Percentiles rank a stretch among this genome's conserved stretches.
Conservation (phyloP, 2,888 invertebrate species). For the Dynastes tityus region DNA sequence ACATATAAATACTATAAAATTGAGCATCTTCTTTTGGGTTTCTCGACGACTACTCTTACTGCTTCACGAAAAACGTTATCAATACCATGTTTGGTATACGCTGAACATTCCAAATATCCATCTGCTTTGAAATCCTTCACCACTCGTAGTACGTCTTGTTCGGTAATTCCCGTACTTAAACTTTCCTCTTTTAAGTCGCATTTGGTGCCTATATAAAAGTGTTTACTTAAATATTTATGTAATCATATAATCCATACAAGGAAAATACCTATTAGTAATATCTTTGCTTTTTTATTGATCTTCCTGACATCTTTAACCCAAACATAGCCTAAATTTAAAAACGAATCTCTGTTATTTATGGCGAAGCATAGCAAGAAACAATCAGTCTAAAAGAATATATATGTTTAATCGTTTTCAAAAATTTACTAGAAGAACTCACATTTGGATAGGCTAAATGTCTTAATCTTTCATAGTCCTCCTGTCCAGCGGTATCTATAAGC, state of each 20-base stretch:
- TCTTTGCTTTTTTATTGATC: slow-evolving; percentile 43
- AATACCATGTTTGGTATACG: slow-evolving; percentile 63
- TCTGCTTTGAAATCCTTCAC: slow-evolving; percentile 73
- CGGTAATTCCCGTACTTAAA: slow-evolving; percentile 72
- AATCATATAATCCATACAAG: background rate
- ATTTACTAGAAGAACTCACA: slow-evolving; percentile 71
- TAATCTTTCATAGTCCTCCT: slow-evolving; percentile 88
- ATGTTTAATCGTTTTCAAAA: background rate
- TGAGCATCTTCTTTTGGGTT: slow-evolving; percentile 22
- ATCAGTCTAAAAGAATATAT: slow-evolving; percentile 77
- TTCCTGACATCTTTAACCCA: slow-evolving; percentile 46
- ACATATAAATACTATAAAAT: slow-evolving; percentile 48
- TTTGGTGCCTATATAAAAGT: slow-evolving; percentile 41
- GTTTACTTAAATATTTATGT: background rate
- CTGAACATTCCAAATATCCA: slow-evolving; percentile 66
- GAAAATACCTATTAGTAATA: slow-evolving; percentile 39
- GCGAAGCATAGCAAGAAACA: slow-evolving; percentile 90
- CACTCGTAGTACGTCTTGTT: slow-evolving; percentile 84
- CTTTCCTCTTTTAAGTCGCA: slow-evolving; percentile 65
- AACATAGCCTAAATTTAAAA: slow-evolving; percentile 46
- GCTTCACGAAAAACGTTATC: slow-evolving; percentile 66
- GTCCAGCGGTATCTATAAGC: slow-evolving; percentile 89
- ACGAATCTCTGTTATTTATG: slow-evolving; percentile 72
- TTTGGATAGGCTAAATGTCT: slow-evolving; percentile 87
- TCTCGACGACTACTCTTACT: slow-evolving; percentile 68